Percentiles rank a stretch among this genome's conserved stretches.
These are phyloP conservation scores for Sweltsa coloradensis DNA, from an alignment of 1,140 invertebrate genomes.

Conservation along the genomic window DNA sequence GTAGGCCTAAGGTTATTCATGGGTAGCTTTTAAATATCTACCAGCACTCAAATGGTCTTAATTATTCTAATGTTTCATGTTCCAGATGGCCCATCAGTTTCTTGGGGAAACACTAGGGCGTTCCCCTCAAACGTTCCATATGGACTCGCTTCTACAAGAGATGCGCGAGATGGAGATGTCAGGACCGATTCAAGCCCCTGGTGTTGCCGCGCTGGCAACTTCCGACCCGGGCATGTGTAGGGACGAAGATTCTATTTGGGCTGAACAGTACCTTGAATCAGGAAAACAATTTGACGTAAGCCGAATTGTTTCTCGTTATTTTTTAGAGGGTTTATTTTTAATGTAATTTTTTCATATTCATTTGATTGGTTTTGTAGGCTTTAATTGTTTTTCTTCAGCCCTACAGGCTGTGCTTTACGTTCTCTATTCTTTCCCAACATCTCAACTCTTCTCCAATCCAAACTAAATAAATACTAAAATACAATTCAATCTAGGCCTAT, in stretches of 20 bases:
- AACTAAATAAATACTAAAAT: too few species aligned
- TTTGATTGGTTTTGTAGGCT: constrained; percentile 5
- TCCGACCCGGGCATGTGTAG: constrained; percentile 25
- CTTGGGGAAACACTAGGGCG: constrained; percentile 42
- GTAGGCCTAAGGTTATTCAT: too few species aligned
- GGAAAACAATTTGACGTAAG: constrained; percentile 41
- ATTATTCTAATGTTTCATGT: constrained; percentile 13
- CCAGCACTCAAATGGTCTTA: too few species aligned
- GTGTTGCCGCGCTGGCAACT: constrained; percentile 33
- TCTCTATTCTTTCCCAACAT: too few species aligned
- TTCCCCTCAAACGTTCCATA: constrained; percentile 61
- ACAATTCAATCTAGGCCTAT: too few species aligned
- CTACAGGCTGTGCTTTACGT: too few species aligned
- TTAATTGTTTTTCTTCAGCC: too few species aligned
- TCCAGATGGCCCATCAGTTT: constrained; percentile 58
- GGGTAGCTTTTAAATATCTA: too few species aligned
- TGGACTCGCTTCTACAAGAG: constrained; percentile 41
- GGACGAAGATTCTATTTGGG: constrained; percentile 36
- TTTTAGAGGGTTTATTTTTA: too few species aligned
- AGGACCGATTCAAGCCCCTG: constrained; percentile 27
- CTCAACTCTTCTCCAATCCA: too few species aligned
- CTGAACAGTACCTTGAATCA: constrained; percentile 40
- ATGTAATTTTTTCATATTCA: not conserved
- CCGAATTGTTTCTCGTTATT: too few species aligned
- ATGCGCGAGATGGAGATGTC: constrained; percentile 38